phyloP scores from a whole-genome alignment of 2,113 vertebrate species.

The Anoplopoma fimbria region DNA sequence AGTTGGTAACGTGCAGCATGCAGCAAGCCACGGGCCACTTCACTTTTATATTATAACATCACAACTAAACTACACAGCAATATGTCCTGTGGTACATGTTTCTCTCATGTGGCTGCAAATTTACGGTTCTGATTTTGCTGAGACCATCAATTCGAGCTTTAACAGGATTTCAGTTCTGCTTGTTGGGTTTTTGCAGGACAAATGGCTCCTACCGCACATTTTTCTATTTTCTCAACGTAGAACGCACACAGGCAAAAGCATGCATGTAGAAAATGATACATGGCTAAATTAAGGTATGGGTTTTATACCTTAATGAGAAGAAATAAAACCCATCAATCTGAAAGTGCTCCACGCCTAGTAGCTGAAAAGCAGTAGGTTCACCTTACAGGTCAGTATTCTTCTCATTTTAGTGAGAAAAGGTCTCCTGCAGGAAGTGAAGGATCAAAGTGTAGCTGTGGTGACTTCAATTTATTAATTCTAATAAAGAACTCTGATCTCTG shows the following conservation, averaged over 20 bases:
- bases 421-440: too few species aligned
- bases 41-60: constrained; percentile 35
- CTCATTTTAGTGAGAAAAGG: too few species aligned
- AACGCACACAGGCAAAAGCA: not conserved
- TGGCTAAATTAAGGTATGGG: not conserved
- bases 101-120: not conserved
- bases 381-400: too few species aligned
- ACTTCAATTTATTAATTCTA: too few species aligned
- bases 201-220: not conserved
- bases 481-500: too few species aligned
- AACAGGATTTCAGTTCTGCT: not conserved
- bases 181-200: not conserved
- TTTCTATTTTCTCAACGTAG: not conserved
- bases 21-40: constrained; percentile 61
- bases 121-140: constrained; percentile 4
- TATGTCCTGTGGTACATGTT: not conserved
- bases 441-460: too few species aligned
- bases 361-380: not conserved
- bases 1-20: constrained; percentile 36
- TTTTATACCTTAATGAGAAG: not conserved
- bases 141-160: constrained; percentile 1
- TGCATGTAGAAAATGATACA: constrained; percentile 2
- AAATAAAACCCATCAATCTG: not conserved
- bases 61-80: not conserved
- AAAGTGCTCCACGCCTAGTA: not conserved